These are phyloP conservation scores for Monochamus alternatus DNA, from an alignment of 2,888 invertebrate species.

Conservation along the genomic window DNA sequence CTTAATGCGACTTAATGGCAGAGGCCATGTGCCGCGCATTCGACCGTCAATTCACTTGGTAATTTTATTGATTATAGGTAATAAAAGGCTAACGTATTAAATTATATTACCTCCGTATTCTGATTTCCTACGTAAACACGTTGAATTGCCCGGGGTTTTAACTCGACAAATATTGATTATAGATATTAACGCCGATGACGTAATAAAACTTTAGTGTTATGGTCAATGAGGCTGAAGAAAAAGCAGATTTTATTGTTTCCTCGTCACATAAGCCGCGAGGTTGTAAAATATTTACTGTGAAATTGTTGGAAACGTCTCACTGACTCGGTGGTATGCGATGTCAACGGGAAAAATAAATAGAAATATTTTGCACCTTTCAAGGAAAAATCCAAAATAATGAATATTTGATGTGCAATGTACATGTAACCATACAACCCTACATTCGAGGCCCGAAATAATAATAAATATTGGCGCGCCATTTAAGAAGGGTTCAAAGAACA, in stretches of 20 bases:
- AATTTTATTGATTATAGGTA: slow-evolving; percentile 60
- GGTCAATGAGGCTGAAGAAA: slow-evolving; percentile 48
- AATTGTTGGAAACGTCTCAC: neutral
- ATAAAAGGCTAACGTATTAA: slow-evolving; percentile 49
- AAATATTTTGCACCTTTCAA: no score
- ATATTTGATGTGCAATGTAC: no score
- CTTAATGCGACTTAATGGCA: slow-evolving; percentile 64
- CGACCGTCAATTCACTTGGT: slow-evolving; percentile 59
- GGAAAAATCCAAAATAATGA: no score
- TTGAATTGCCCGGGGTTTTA: slow-evolving; percentile 38
- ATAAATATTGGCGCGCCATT: no score
- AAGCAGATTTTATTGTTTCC: slow-evolving; percentile 44
- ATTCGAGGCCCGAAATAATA: no score
- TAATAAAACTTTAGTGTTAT: slow-evolving; percentile 53
- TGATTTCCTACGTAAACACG: slow-evolving; percentile 52
- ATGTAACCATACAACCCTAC: no score
- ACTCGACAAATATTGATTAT: slow-evolving; percentile 52
- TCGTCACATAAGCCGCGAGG: slow-evolving; percentile 37
- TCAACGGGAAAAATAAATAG: no score
- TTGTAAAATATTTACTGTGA: slow-evolving; percentile 11
- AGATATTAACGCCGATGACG: slow-evolving; percentile 49
- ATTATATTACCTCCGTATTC: slow-evolving; percentile 47
- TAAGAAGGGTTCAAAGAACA: no score
- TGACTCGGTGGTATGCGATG: neutral
- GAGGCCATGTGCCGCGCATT: slow-evolving; percentile 53